phyloP scores from a whole-genome alignment of 2,113 vertebrate genomes.

The Irena cyanogastra region DNA sequence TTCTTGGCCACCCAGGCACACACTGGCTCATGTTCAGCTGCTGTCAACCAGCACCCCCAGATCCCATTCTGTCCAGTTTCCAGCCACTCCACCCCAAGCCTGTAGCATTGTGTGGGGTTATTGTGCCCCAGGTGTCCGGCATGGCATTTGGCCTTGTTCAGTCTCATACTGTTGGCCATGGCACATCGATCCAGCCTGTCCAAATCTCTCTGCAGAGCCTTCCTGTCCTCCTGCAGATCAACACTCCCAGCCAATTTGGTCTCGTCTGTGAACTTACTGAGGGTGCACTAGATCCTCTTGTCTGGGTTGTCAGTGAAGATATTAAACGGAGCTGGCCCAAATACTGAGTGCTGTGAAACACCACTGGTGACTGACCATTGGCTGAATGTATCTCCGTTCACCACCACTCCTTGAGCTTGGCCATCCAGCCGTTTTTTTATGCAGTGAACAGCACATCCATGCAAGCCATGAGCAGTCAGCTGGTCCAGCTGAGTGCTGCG shows the following conservation, averaged over 20 bases:
- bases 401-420: background rate
- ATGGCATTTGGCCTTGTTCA: background rate
- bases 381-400: background rate
- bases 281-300: background rate
- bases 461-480: background rate
- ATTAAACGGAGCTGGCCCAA: background rate
- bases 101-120: background rate
- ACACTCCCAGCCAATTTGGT: background rate
- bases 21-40: background rate
- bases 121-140: background rate
- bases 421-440: background rate
- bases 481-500: background rate
- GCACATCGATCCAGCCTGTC: accelerated
- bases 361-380: background rate
- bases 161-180: background rate
- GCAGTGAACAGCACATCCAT: background rate
- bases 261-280: background rate
- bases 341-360: background rate
- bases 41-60: background rate
- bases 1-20: background rate
- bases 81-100: too few relatives aligned
- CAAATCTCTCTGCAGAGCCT: background rate
- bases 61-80: background rate
- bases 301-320: background rate
- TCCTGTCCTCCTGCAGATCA: background rate